phyloP scores from a whole-genome alignment of 2,113 vertebrate genomes.

The Percopsis transmontana region DNA sequence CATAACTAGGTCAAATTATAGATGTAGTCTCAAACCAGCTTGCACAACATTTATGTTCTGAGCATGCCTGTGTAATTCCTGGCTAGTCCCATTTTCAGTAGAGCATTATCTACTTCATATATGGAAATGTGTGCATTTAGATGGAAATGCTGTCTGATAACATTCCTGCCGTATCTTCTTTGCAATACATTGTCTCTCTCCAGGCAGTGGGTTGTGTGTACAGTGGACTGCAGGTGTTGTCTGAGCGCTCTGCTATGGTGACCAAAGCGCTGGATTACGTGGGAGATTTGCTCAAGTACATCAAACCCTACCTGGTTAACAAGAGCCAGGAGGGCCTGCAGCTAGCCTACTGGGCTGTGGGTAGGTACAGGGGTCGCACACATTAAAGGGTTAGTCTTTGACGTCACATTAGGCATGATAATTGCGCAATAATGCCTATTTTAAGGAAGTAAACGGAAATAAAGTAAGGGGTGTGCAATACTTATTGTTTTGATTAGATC shows the following conservation, averaged over 20 bases:
- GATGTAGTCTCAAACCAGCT: neutral
- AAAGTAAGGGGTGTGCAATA: too few species aligned
- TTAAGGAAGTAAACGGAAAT: too few species aligned
- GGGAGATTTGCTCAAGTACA: slow-evolving; percentile 91
- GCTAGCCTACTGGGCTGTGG: slow-evolving; percentile 85
- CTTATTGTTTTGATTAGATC: too few species aligned
- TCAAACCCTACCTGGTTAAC: slow-evolving; percentile 89
- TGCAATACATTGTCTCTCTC: slow-evolving; percentile 52
- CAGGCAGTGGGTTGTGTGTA: slow-evolving; percentile 89
- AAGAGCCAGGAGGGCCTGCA: slow-evolving; percentile 89
- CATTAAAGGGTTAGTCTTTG: neutral
- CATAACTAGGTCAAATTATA: neutral
- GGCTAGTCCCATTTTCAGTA: neutral
- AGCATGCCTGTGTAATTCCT: neutral
- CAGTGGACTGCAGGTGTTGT: slow-evolving; percentile 79
- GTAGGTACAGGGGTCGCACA: slow-evolving; percentile 60
- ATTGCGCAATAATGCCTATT: too few species aligned
- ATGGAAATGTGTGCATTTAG: slow-evolving; percentile 1
- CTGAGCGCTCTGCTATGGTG: slow-evolving; percentile 89
- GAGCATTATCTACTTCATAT: neutral
- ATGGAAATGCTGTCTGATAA: slow-evolving; percentile 7
- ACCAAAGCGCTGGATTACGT: slow-evolving; percentile 87
- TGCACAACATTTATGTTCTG: neutral
- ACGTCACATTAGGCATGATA: too few species aligned
- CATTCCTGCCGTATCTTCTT: slow-evolving; percentile 36